These are phyloP conservation scores for Achlya flavicornis DNA, from an alignment of 2,888 invertebrate species.

Conservation along the genomic window DNA sequence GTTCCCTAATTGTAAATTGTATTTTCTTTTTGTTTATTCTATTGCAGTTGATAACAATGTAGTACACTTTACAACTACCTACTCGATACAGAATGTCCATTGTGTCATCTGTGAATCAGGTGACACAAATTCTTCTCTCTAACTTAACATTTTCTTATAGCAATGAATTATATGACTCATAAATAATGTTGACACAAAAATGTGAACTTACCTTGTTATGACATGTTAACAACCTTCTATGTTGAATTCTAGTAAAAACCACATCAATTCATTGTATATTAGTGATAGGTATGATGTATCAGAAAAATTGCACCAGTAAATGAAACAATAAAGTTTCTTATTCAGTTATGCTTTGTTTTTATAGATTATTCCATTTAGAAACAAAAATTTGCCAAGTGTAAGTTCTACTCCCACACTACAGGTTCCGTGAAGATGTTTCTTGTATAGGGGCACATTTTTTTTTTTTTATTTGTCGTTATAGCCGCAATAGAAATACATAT, in stretches of 20 bases:
- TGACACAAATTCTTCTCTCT: slow-evolving; percentile 51
- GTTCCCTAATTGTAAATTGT: background rate
- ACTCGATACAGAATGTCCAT: slow-evolving; percentile 34
- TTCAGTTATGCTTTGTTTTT: no score
- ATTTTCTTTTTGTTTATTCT: background rate
- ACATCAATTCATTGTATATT: background rate
- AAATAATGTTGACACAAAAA: slow-evolving; percentile 21
- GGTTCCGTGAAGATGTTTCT: no score
- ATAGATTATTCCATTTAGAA: no score
- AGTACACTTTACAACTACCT: slow-evolving; percentile 36
- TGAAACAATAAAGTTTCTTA: no score
- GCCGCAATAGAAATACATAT: no score
- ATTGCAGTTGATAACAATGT: slow-evolving; percentile 13
- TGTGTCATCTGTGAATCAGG: slow-evolving; percentile 65
- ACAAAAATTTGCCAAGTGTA: no score
- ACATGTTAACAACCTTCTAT: slow-evolving; percentile 26
- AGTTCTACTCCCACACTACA: no score
- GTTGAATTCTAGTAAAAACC: slow-evolving; percentile 15
- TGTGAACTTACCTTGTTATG: slow-evolving; percentile 21
- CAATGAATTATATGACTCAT: slow-evolving; percentile 41
- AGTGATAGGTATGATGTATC: background rate
- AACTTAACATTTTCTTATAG: slow-evolving; percentile 47
- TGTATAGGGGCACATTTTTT: no score
- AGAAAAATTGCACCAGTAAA: background rate
- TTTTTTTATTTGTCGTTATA: no score